Evolutionary conservation across 2,888 invertebrate genomes (phyloP).

Genomic region (Celastrina argiolus): DNA sequence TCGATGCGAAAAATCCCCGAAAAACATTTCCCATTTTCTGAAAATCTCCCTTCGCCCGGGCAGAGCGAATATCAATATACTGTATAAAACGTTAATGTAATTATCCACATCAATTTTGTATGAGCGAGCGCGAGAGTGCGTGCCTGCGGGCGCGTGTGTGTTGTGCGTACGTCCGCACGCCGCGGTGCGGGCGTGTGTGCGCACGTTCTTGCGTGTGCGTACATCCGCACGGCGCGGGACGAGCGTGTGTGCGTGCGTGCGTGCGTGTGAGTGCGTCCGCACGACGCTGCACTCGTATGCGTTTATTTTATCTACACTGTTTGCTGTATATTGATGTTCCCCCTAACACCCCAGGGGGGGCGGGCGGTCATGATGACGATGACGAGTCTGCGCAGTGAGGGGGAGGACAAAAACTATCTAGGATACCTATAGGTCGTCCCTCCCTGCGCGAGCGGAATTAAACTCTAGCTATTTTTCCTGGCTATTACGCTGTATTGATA

Average conservation of each 20-base stretch:
- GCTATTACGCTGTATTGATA: constrained; percentile 42
- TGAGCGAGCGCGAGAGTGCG: constrained; percentile 43
- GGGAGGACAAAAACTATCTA: constrained; percentile 50
- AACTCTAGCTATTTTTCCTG: constrained; percentile 53
- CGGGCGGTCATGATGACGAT: constrained; percentile 62
- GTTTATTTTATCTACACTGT: constrained; percentile 67
- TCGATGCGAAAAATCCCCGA: constrained; percentile 43
- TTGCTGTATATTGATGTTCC: constrained; percentile 62
- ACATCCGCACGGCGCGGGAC: constrained; percentile 33
- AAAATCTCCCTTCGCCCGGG: constrained; percentile 34
- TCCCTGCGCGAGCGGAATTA: constrained; percentile 39
- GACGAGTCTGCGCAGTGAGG: constrained; percentile 64
- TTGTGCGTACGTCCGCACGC: constrained; percentile 36
- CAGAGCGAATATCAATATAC: constrained; percentile 34
- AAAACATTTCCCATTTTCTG: constrained; percentile 53
- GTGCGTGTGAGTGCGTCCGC: constrained; percentile 36
- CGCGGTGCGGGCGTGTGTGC: constrained; percentile 27
- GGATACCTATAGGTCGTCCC: constrained; percentile 40
- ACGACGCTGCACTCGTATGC: constrained; percentile 37
- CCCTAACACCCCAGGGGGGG: constrained; percentile 35
- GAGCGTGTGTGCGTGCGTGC: constrained; percentile 33
- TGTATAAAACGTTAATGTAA: constrained; percentile 61
- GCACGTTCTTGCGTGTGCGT: constrained; percentile 34
- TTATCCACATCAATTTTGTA: constrained; percentile 68
- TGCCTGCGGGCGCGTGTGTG: constrained; percentile 27